phyloP scores from a whole-genome alignment of 2,113 vertebrate genomes.

The Varanus salvator region DNA sequence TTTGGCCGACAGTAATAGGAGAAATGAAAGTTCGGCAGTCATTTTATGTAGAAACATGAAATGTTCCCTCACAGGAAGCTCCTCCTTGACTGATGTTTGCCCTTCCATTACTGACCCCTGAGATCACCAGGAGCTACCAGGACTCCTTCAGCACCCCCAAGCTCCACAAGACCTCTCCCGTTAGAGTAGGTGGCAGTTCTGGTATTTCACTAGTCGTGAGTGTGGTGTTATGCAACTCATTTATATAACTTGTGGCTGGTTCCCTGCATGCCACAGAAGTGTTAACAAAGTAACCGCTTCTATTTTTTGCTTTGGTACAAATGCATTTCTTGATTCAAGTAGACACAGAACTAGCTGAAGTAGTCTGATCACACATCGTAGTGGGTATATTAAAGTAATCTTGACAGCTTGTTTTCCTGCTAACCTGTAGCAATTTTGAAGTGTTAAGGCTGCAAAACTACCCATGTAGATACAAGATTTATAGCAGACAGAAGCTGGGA shows the following conservation, averaged over 20 bases:
- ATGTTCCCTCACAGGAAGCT: not conserved
- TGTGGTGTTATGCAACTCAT: not conserved
- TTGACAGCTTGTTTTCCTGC: conserved; percentile 47
- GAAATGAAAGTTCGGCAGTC: not conserved
- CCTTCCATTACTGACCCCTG: not conserved
- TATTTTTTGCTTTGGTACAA: conserved; percentile 27
- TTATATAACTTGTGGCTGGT: conserved; percentile 21
- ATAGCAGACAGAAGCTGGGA: conserved; percentile 52
- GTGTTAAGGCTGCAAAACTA: conserved; percentile 59
- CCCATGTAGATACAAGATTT: conserved; percentile 47
- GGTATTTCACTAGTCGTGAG: conserved; percentile 3
- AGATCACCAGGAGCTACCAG: not conserved
- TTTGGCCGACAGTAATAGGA: not conserved
- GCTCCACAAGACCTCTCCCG: not conserved
- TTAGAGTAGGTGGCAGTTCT: not conserved
- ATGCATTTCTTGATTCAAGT: conserved; percentile 21
- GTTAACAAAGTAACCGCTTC: conserved; percentile 21
- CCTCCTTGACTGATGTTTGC: not conserved
- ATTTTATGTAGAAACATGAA: not conserved
- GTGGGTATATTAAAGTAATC: conserved; percentile 49
- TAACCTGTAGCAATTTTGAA: conserved; percentile 55
- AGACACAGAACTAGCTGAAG: conserved; percentile 32
- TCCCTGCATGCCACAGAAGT: conserved; percentile 13
- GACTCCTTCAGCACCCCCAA: not conserved
- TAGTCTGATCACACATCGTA: conserved; percentile 33